A percentile compares a stretch with the other conserved stretches of the same genome.
Conservation (phyloP, 1,140 invertebrate species). For the Stenopsyche tienmushanensis region DNA sequence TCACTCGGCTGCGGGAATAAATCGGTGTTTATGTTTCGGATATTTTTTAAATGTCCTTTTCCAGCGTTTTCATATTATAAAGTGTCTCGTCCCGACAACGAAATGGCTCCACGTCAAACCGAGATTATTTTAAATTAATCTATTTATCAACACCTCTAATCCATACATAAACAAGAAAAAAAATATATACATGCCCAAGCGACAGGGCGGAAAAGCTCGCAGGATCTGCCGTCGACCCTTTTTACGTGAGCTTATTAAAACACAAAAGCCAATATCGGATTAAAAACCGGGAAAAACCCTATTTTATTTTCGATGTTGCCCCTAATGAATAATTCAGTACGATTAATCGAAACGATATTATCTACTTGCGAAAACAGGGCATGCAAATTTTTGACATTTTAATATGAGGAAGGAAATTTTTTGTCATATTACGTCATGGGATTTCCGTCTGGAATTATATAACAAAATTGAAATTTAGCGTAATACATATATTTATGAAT, state of each 20-base stretch:
- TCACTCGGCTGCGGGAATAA: too few relatives aligned
- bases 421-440: too few relatives aligned
- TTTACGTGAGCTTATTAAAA: not conserved
- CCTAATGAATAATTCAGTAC: not conserved
- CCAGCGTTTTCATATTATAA: too few relatives aligned
- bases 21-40: too few relatives aligned
- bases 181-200: too few relatives aligned
- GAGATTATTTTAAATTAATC: too few relatives aligned
- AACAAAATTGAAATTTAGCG: too few relatives aligned
- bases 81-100: too few relatives aligned
- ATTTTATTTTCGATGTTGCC: not conserved
- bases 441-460: too few relatives aligned
- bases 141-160: not conserved
- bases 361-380: not conserved
- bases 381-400: not conserved
- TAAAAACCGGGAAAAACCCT: not conserved
- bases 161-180: not conserved
- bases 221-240: not conserved
- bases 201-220: not conserved
- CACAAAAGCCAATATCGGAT: not conserved
- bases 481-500: too few relatives aligned
- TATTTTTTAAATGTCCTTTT: too few relatives aligned
- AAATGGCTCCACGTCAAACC: too few relatives aligned
- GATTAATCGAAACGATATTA: not conserved
- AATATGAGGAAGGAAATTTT: not conserved